Base-by-base conservation (phyloP, 2,888 invertebrate genomes). In the Neuroscelio doddi region DNA sequence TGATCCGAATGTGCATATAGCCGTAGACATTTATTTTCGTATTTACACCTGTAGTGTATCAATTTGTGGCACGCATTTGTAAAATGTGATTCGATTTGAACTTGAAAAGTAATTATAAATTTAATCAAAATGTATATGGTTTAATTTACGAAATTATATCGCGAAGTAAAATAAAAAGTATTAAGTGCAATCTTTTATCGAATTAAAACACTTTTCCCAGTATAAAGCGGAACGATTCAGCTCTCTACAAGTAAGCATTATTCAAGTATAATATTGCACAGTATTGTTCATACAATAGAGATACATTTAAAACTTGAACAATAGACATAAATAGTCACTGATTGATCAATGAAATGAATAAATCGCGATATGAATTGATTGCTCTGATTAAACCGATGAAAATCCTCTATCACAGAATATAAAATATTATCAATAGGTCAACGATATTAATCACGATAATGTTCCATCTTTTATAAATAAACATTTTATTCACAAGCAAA, bases 321-420 rank as follows among this genome's bases (percentile, higher is more conserved):
- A 63, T 67, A 56, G 58, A 62, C 58, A 58, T 58, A 58, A 63
- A 62, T 63, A 63, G 66, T 67, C 58, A 14, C 62, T 63, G 62
- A 66, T 66, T 63, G 58, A 66, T 58, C 66, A 66, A 62, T 66
- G 66, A 66, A 66, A 66, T 66, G 58, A 55, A 63, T 55, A 62
- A 66, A 66, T 66, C 62, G 62, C 51, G 58, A 67, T 63, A 47
- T 39, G 51, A 62, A 57, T 63, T 59, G 66, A 63, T 67, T 53
- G 58, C 47, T 57, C 55, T 55, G 62, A 67, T 67, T 62, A 51
- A 59, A 67, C 62, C 38, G 17, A 46, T 46, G 55, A 63, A 63
- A 58, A 67, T 63, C 56, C 57, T 66, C 56, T 51, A 56, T 53
- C 47, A 36, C 45, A 24, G 38, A 53, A 50, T 51, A 53, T 49